These are phyloP conservation scores for Drosophila subsilvestris DNA, from an alignment of 2,888 invertebrate genomes.

Conservation along the genomic window DNA sequence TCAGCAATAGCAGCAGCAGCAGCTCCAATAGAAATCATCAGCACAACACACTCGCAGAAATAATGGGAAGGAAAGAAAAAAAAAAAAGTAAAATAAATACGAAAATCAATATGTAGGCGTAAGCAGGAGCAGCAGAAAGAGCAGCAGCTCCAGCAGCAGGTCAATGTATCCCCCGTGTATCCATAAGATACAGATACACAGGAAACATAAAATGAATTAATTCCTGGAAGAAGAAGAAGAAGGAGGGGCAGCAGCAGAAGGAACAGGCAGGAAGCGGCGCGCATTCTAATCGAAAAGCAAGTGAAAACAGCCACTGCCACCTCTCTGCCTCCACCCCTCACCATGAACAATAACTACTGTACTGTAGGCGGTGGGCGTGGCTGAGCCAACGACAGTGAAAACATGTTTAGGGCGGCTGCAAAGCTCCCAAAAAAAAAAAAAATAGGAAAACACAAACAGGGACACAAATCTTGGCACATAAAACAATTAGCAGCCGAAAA, in stretches of 20 bases:
- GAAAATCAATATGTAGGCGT: constrained; percentile 79
- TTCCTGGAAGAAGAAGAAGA: constrained; percentile 63
- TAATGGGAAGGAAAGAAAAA: constrained; percentile 22
- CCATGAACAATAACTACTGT: constrained; percentile 57
- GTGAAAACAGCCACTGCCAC: constrained; percentile 62
- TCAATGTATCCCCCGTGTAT: constrained; percentile 21
- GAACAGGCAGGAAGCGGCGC: constrained; percentile 26
- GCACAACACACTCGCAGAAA: constrained; percentile 50
- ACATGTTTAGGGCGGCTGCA: constrained; percentile 68
- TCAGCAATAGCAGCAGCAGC: constrained; percentile 26
- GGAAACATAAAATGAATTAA: constrained; percentile 80
- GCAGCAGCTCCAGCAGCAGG: constrained; percentile 6
- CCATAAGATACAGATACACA: constrained; percentile 60
- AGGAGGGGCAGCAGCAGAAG: constrained; percentile 28
- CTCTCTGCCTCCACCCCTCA: constrained; percentile 5
- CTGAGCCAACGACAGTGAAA: constrained; percentile 39
- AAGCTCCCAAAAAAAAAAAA: constrained; percentile 13
- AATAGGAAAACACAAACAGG: constrained; percentile 52
- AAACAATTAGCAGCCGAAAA: constrained; percentile 69
- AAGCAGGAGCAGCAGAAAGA: constrained; percentile 48
- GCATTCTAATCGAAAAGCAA: constrained; percentile 75
- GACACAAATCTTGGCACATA: constrained; percentile 79
- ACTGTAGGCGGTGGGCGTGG: constrained; percentile 62
- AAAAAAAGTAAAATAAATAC: constrained; percentile 71
- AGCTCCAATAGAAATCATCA: constrained; percentile 72